A percentile compares a stretch with the other conserved stretches of the same genome.
Conservation (phyloP, 2,888 invertebrate genomes). For the Drosophila ustulata region DNA sequence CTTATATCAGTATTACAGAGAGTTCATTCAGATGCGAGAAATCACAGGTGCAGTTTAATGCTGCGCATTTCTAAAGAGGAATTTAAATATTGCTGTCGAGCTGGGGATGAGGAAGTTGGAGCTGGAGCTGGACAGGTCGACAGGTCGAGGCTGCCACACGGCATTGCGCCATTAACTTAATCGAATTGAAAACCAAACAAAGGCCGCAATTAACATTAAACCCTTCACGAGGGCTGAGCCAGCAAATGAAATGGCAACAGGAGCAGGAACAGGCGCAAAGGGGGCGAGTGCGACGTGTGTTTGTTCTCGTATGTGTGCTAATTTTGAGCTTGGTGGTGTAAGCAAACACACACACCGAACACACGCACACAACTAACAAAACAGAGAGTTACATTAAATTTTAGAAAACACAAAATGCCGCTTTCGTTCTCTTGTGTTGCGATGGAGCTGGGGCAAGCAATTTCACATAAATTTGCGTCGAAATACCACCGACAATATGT, state of each 20-base stretch:
- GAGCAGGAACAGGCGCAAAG: background rate
- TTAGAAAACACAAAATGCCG: conserved; percentile 70
- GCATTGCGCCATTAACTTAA: conserved; percentile 58
- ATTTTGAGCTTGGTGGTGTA: conserved; percentile 52
- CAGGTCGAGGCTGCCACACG: conserved; percentile 9
- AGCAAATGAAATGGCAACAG: background rate
- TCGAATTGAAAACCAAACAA: conserved; percentile 72
- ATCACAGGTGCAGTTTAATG: conserved; percentile 13
- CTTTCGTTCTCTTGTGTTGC: conserved; percentile 40
- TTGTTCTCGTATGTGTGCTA: conserved; percentile 46
- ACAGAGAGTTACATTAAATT: conserved; percentile 58
- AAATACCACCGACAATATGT: conserved; percentile 65
- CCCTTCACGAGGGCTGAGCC: conserved; percentile 38
- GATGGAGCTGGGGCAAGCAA: conserved; percentile 54
- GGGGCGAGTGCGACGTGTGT: background rate
- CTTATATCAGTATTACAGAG: background rate
- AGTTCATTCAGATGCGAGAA: background rate
- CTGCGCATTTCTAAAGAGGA: background rate
- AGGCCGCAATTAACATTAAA: conserved; percentile 65
- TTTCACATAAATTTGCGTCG: conserved; percentile 72
- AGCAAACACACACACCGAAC: conserved; percentile 28
- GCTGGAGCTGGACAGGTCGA: background rate
- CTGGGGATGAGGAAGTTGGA: background rate
- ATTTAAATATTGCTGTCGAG: conserved; percentile 1
- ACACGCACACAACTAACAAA: conserved; percentile 14